Evolutionary conservation across 2,888 invertebrate species (phyloP), one percentile per base, ranked within the genome.

Genomic region (Pachycephus smyrnensis): DNA sequence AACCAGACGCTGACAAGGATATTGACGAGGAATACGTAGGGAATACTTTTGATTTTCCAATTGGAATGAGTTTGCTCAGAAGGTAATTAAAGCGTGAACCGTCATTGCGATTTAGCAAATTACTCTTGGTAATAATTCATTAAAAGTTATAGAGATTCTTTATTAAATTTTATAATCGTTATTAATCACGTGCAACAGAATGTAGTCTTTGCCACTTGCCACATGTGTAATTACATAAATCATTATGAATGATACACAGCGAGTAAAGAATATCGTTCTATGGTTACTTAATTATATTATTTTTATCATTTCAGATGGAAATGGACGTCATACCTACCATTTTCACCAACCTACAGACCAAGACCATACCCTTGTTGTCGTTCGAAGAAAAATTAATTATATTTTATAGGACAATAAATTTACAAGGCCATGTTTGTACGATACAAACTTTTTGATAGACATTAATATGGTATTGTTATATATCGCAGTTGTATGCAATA

Each of bases 21-120:
- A 91, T 91, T 0, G 92, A 93, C 30, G 92, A 91, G 9, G 88
- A 91, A 1, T 92, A 92, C 11, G 89, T 88, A 77, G 92, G 92
- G 0, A 93, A 92, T 85, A 95, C 95, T 0, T 96, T 96, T 82
- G 95, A 95, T 90, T 95, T 96, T 84, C 96, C 96, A 0, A 88
- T 94, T 73, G 96, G 96, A 82, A 96, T 96, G 96, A 88, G 87
- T 15, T 85, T 93, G 6, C 90, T 96, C 12, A 93, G 93, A 84
- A 94, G 93, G 95, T 95, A 87, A 84, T 77, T 79, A n/a, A 32
- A 33, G 74, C n/a, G 12, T 11, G 35, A 23, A 35, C 12, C 4
- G 73, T 15, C 2, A 68, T 73, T 1, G 32, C 73, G 30, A 15
- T 71, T 31, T 9, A 71, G 6, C 3, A 30, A 71, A 32, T 23